Evolutionary conservation across 2,797 vertebrate species (phyloP).

Genomic region (Scyliorhinus canicula): DNA sequence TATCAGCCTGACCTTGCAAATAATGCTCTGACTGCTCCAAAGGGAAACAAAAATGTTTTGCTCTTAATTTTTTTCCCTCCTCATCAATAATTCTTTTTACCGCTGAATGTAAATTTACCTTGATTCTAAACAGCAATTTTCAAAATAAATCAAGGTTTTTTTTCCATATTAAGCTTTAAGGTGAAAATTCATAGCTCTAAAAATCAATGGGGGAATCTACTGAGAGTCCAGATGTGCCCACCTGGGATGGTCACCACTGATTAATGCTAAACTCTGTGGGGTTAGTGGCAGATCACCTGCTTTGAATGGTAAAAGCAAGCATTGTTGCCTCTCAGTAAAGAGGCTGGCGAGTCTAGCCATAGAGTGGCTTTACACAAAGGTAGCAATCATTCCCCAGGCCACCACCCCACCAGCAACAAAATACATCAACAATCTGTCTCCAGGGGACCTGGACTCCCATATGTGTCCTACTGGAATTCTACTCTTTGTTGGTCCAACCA

Average conservation of each 20-base stretch:
- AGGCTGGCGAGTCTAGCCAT: neutral
- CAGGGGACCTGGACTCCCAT: neutral
- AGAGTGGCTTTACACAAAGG: neutral
- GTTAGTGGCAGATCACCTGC: neutral
- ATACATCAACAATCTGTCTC: too few species aligned
- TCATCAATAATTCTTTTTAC: neutral
- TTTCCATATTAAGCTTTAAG: neutral
- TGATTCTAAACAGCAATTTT: neutral
- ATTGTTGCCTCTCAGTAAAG: neutral
- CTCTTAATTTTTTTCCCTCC: neutral
- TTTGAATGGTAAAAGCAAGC: neutral
- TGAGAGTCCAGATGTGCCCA: neutral
- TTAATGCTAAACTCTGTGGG: neutral
- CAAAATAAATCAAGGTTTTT: neutral
- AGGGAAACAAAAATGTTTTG: neutral
- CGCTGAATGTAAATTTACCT: neutral
- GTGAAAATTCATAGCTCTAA: neutral
- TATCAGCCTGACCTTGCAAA: neutral
- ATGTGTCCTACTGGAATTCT: neutral
- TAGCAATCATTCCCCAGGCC: too few species aligned
- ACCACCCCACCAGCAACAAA: too few species aligned
- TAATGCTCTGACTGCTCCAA: neutral
- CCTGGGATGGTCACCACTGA: neutral
- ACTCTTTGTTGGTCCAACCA: neutral
- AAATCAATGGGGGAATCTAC: neutral